Conservation (phyloP, 1,140 invertebrate genomes). For the Drosophila triauraria region DNA sequence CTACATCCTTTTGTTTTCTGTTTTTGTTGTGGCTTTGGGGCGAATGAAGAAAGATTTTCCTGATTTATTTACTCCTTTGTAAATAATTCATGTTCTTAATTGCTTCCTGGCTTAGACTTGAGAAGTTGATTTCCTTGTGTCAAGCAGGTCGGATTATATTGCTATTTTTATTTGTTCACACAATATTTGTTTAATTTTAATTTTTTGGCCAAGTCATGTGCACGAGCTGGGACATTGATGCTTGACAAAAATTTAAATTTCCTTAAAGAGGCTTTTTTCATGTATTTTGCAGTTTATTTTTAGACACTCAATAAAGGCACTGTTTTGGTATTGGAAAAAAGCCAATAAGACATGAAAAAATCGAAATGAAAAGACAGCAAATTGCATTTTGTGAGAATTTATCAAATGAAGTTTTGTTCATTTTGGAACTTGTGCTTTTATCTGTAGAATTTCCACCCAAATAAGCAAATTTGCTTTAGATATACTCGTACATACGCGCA, state of each 20-base stretch:
- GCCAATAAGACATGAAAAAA: conserved; percentile 7
- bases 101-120: conserved; percentile 7
- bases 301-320: neutral
- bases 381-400: neutral
- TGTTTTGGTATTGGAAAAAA: neutral
- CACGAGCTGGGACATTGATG: neutral
- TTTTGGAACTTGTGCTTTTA: neutral
- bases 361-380: neutral
- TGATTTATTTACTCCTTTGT: conserved; percentile 31
- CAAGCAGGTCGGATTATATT: conserved; percentile 4
- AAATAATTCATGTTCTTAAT: conserved; percentile 32
- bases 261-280: too few relatives aligned
- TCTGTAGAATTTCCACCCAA: conserved; percentile 16
- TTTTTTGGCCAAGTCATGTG: neutral
- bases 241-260: too few relatives aligned
- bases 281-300: too few relatives aligned
- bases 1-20: conserved; percentile 3
- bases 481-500: neutral
- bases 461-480: conserved; percentile 3
- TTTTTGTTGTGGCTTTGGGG: conserved; percentile 10
- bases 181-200: conserved; percentile 17
- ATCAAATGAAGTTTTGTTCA: neutral
- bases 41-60: conserved; percentile 12
- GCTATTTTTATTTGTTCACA: conserved; percentile 13
- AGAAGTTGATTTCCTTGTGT: neutral